Evolutionary conservation across 2,113 vertebrate genomes (phyloP).

Genomic region (Progne subis): DNA sequence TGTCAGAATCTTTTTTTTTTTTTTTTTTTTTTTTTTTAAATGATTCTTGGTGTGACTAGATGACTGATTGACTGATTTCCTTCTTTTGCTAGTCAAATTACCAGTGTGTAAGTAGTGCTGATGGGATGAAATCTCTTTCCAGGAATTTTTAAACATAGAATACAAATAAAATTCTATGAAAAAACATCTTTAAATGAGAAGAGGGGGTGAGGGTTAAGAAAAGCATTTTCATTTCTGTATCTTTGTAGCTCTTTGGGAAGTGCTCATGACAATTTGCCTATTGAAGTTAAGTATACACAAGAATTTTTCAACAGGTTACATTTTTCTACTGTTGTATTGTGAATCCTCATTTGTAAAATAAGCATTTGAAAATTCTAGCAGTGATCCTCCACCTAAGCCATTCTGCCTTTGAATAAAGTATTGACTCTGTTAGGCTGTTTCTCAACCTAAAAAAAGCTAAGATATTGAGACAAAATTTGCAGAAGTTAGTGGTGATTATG

Average conservation of each 20-base stretch:
- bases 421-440: background rate
- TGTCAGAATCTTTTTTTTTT: background rate
- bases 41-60: background rate
- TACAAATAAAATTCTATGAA: background rate
- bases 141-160: background rate
- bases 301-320: background rate
- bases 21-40: background rate
- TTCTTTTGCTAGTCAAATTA: background rate
- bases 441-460: background rate
- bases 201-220: background rate
- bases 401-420: background rate
- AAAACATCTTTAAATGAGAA: background rate
- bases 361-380: background rate
- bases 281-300: background rate
- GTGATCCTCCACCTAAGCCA: background rate
- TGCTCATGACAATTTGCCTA: background rate
- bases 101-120: background rate
- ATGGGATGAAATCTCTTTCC: background rate
- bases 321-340: background rate
- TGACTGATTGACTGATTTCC: background rate
- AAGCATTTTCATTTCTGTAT: background rate
- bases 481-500: background rate
- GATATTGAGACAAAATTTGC: background rate
- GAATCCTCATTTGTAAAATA: background rate
- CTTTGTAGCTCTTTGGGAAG: background rate